Base-by-base conservation (phyloP, 2,888 invertebrate genomes). In the Lydus trimaculatus region DNA sequence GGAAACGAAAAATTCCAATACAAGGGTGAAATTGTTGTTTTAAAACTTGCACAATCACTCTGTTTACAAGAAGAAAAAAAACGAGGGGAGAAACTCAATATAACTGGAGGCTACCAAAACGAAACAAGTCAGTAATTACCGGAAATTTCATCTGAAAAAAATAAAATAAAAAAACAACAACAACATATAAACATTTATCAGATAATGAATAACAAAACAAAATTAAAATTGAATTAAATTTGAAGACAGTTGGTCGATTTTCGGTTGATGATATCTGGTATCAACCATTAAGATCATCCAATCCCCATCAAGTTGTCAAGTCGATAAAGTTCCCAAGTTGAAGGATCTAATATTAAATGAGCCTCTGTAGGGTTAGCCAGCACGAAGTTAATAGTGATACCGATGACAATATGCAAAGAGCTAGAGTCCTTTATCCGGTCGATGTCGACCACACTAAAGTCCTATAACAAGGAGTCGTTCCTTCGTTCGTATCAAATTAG, bases 251-350 rank as follows among this genome's bases (percentile, higher is more conserved):
- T 17, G n/a, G n/a, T 43, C 43, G 43, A 17, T 39, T 39, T 43
- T 17, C 17, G 3, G 23, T 13, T 52, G 48, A 52, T 13, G 13
- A 52, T 52, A 23, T 70, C 48, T 66, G 72, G 67, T 67, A 69
- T 73, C 73, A 70, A 68, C 68, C 60, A 68, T 72, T 71, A 72
- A 72, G 70, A 72, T 71, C 72, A 65, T 72, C 69, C 69, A 72
- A 74, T 74, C 71, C 70, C 70, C 75, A 75, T 73, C 66, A 71
- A 73, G 67, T 73, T 69, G 68, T 48, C 68, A 70, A 70, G 69
- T 72, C 69, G 63, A 28, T 70, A 68, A 70, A 71, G 71, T 67
- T 56, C 52, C 61, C 25, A 67, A 67, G 68, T 71, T 52, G 66
- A 11, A 23, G 23, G 63, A 66, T 74, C 69, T 69, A 73, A 74